Percentiles rank a stretch among this genome's conserved stretches.
Conservation (phyloP, 2,888 invertebrate species). For the Athalia rosae region DNA sequence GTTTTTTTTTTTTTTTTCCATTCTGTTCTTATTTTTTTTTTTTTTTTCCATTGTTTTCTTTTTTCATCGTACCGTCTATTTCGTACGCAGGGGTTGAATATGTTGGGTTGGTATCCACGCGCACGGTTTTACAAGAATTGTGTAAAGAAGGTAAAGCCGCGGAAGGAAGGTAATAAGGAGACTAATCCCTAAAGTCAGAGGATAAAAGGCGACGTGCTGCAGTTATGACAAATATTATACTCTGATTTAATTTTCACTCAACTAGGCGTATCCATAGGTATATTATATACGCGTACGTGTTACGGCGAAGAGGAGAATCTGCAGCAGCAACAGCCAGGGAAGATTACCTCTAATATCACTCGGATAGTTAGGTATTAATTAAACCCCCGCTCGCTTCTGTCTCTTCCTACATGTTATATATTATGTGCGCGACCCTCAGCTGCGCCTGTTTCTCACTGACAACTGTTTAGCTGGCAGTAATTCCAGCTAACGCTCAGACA, state of each 20-base stretch:
- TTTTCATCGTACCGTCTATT: too few species aligned
- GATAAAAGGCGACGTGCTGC: constrained; percentile 54
- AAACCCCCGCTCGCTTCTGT: constrained; percentile 59
- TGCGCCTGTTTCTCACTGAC: too few species aligned
- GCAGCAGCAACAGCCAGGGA: constrained; percentile 37
- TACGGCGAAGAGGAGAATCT: too few species aligned
- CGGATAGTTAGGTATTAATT: constrained; percentile 65
- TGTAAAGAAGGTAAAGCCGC: too few species aligned
- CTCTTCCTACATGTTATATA: neutral
- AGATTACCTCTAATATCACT: constrained; percentile 65
- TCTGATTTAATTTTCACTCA: constrained; percentile 66
- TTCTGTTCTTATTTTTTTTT: too few species aligned
- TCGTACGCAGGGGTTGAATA: too few species aligned
- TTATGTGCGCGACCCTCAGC: neutral
- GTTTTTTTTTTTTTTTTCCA: neutral
- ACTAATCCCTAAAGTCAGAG: constrained; percentile 56
- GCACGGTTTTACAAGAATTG: too few species aligned
- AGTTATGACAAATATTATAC: constrained; percentile 62
- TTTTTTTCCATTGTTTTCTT: too few species aligned
- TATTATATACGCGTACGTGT: too few species aligned
- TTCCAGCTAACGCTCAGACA: too few species aligned
- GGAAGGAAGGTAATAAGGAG: constrained; percentile 39
- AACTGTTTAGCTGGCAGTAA: too few species aligned
- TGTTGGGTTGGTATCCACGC: too few species aligned
- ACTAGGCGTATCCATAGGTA: constrained; percentile 57